Conservation (phyloP, 2,797 vertebrate genomes). For the Alfaro cultratus region DNA sequence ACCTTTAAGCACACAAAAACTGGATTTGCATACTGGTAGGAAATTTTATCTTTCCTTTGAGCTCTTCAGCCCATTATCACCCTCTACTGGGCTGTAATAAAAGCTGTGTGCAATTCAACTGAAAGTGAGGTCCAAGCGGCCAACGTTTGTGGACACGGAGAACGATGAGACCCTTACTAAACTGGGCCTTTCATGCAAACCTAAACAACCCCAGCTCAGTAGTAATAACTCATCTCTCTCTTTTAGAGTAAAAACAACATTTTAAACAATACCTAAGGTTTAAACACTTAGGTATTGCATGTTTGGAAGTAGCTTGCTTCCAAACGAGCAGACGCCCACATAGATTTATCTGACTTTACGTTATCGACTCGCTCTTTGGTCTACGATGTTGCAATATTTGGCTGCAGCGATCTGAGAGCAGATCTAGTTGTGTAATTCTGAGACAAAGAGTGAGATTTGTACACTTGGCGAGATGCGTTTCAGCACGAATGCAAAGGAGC, state of each 20-base stretch:
- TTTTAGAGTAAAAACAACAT: not conserved
- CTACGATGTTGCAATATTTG: not conserved
- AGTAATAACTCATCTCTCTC: not conserved
- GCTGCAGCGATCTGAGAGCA: constrained; percentile 12
- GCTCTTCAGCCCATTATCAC: not conserved
- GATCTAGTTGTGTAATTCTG: constrained; percentile 9
- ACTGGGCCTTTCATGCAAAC: not conserved
- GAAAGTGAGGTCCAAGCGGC: not conserved
- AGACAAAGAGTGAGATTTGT: not conserved
- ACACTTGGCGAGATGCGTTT: not conserved
- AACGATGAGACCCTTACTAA: not conserved
- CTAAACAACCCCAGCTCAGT: not conserved
- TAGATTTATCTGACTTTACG: not conserved
- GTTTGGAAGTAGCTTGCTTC: not conserved
- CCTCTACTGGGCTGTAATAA: not conserved
- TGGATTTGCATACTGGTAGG: not conserved
- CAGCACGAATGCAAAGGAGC: not conserved
- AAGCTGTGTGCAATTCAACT: not conserved
- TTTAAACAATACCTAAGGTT: not conserved
- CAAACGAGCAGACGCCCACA: not conserved
- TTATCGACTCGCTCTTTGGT: constrained; percentile 11
- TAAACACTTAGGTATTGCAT: not conserved
- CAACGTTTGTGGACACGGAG: not conserved
- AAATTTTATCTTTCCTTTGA: not conserved
- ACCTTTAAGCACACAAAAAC: not conserved